A percentile compares a stretch with the other conserved stretches of the same genome.
These are phyloP conservation scores for Oostethus manadensis DNA, from an alignment of 2,113 vertebrate species.

Conservation along the genomic window DNA sequence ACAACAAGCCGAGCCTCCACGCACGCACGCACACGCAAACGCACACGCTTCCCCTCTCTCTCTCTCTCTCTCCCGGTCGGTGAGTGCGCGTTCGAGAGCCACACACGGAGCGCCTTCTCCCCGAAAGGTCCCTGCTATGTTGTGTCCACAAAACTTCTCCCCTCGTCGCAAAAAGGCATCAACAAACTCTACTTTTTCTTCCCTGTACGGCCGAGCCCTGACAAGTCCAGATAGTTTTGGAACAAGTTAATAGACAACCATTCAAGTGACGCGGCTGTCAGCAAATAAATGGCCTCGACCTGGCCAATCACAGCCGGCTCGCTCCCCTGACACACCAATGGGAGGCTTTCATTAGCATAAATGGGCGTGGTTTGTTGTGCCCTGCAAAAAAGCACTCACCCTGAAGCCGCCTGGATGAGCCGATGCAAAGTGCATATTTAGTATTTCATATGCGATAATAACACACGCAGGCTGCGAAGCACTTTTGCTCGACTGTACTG, in stretches of 20 bases:
- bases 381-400: conserved; percentile 24
- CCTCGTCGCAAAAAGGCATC: conserved; percentile 76
- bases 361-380: conserved; percentile 78
- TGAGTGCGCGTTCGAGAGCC: conserved; percentile 33
- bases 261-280: conserved; percentile 99
- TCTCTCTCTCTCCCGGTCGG: conserved; percentile 27
- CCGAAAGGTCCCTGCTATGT: conserved; percentile 63
- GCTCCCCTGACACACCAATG: conserved; percentile 72
- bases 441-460: conserved; percentile 53
- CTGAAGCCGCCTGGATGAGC: conserved; percentile 70
- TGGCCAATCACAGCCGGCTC: conserved; percentile 88
- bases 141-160: conserved; percentile 74
- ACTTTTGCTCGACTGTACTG: too few species aligned
- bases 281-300: conserved; percentile 93
- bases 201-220: conserved; percentile 85
- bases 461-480: neutral
- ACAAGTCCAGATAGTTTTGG: conserved; percentile 99
- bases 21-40: conserved; percentile 56
- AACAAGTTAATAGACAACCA: conserved; percentile 99
- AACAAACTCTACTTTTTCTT: conserved; percentile 85
- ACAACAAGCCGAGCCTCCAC: conserved; percentile 61
- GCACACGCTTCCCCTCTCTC: conserved; percentile 26
- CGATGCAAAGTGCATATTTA: conserved; percentile 77
- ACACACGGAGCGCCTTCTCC: conserved; percentile 60
- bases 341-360: conserved; percentile 81